Evolutionary conservation across 2,888 invertebrate genomes (phyloP), one percentile per base, ranked within the genome.

Genomic region (Acronicta psi): DNA sequence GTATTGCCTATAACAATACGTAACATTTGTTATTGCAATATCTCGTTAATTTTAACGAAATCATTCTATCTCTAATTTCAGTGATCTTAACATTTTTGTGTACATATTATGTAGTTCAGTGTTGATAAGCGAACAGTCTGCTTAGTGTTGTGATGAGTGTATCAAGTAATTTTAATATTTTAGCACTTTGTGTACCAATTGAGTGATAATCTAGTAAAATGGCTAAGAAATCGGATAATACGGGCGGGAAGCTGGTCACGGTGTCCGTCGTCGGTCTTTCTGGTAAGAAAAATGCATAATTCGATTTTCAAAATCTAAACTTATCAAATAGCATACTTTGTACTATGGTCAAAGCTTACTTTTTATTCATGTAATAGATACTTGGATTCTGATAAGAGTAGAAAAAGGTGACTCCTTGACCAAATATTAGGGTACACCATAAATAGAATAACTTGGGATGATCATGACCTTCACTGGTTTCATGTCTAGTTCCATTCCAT

Each of bases 241-340:
- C 84, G 63, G 96, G 96, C 76, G 95, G 96, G 59, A 96, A 96
- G 86, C 95, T 95, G 86, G 95, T 98, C 79, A 98, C 98, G 81
- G 96, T 99, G 68, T 97, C 98, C 77, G 97, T 99, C 77, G 98
- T 99, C 75, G 99, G 99, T 64, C 95, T 99, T 73, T 99, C 96
- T 86, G 96, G 96, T 94, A 77, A 92, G 93, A 75, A 49, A 23
- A 41, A n/a, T n/a, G 10, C 34, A 16, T 7, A 10, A 9, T 45
- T 34, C 18, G 14, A 8, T 14, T 13, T 11, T 20, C 37, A 38
- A 38, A 38, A 25, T 10, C 1, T 25, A 9, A 10, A 25, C 10
- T 9, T 25, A 9, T 11, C 3, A 2, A 25, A 10, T 25, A 23
- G 25, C 9, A 25, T 9, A 9, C 7, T 9, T 25, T 25, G 25